Base-by-base conservation (phyloP, 2,797 vertebrate species). In the Gallirallus australis region DNA sequence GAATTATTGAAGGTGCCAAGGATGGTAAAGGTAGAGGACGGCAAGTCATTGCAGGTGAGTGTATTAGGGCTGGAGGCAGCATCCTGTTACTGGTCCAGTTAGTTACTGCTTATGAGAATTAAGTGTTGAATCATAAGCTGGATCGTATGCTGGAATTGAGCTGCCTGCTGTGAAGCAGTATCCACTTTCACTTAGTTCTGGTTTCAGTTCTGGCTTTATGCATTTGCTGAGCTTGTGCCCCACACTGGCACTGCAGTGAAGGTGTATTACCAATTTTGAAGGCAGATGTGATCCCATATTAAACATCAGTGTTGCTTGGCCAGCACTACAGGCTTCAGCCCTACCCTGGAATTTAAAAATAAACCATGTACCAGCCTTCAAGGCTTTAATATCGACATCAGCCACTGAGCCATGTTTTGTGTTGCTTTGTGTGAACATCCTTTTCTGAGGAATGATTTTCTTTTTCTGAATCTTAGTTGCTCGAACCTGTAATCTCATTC, bases 1-100 rank as follows among this genome's bases (percentile, higher is more conserved):
- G 99, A 97, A 99, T 99, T 97, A 99, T 99, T 82, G 99, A 99
- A 91, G 99, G 99, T 37, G 99, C 99, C 73, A 99, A 99, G 95
- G 99, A 99, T 85, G 99, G 99, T 78, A 99, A 99, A 94, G 99
- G 99, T 33, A 98, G 99, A 98, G 99, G 99, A 79, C 98, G 99
- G 76, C 99, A 99, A 95, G 99, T 99, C 91, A 99, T 99, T 52
- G 99, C 99, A 98, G 99, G 99, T 99, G 97, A 98, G 97, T 84
- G 0, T 60, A 30, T 28, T 30, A 23, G 53, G 50, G 60, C 66
- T 72, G 56, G 27, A 56, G 60, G 16, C 54, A 71, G 53, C 63
- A 40, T 66, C 71, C 68, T 48, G 0, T 53, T 66, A 7, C 39
- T 56, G 71, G 13, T 30, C 83, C 61, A 16, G 40, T 47, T 65